These are phyloP conservation scores for Argyresthia albistria DNA, from an alignment of 2,888 invertebrate genomes.

Conservation along the genomic window DNA sequence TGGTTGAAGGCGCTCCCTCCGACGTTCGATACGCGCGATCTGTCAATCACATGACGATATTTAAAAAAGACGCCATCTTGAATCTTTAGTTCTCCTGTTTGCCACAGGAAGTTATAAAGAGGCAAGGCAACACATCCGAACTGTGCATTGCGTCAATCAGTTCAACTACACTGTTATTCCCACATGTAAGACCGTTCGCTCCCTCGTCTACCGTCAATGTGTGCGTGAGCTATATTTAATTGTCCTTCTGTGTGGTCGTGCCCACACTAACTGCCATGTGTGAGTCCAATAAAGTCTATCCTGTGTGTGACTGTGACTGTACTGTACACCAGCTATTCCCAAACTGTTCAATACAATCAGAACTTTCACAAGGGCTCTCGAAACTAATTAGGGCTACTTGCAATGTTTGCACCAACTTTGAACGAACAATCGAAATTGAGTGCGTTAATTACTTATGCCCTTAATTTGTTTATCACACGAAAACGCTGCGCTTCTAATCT, in stretches of 20 bases:
- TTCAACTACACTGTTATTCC: constrained; percentile 48
- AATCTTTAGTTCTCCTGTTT: too few species aligned
- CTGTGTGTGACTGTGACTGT: constrained; percentile 21
- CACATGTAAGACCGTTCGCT: constrained; percentile 46
- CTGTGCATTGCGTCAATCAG: constrained; percentile 59
- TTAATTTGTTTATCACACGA: constrained; percentile 24
- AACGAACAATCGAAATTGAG: constrained; percentile 21
- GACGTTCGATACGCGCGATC: too few species aligned
- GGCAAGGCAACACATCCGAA: constrained; percentile 18
- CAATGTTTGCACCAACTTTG: constrained; percentile 21
- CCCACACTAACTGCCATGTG: constrained; percentile 52
- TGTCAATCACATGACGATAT: too few species aligned
- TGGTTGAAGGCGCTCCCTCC: too few species aligned
- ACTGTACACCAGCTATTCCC: constrained; percentile 40
- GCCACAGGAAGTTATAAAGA: too few species aligned
- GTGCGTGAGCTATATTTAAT: constrained; percentile 63
- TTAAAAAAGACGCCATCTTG: too few species aligned
- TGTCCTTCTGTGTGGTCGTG: constrained; percentile 47
- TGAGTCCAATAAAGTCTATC: constrained; percentile 64
- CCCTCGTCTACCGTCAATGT: constrained; percentile 28
- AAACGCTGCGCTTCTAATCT: constrained; percentile 23
- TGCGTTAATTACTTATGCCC: constrained; percentile 23
- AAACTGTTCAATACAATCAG: constrained; percentile 27
- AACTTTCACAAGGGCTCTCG: constrained; percentile 13
- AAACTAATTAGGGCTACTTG: constrained; percentile 11